Evolutionary conservation across 2,888 invertebrate genomes (phyloP).

Genomic region (Acleris holmiana): DNA sequence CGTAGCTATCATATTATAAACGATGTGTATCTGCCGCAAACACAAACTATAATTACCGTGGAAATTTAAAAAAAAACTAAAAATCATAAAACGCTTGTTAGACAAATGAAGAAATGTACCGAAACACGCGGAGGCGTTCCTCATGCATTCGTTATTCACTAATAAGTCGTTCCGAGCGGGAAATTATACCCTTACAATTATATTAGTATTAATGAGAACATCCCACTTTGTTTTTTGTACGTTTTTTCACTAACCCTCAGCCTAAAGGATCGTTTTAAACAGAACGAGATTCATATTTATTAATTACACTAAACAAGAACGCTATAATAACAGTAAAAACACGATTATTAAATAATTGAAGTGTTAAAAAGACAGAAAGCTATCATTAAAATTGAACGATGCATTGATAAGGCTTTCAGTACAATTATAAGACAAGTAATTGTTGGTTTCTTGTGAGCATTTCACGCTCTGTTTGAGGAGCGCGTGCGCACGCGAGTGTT

Average conservation of each 20-base stretch:
- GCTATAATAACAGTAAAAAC: conserved; percentile 44
- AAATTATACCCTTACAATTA: conserved; percentile 80
- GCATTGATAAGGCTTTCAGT: conserved; percentile 42
- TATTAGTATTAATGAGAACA: conserved; percentile 79
- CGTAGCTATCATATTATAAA: conserved; percentile 8
- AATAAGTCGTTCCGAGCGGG: conserved; percentile 80
- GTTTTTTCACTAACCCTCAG: conserved; percentile 43
- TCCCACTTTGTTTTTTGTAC: conserved; percentile 62
- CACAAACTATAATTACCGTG: conserved; percentile 70
- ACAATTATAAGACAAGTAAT: conserved; percentile 47
- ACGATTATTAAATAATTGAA: conserved; percentile 51
- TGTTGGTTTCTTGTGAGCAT: conserved; percentile 63
- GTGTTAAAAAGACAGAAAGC: conserved; percentile 53
- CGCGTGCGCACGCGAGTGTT: conserved; percentile 30
- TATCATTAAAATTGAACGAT: conserved; percentile 53
- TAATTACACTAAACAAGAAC: conserved; percentile 21
- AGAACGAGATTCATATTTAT: conserved; percentile 28
- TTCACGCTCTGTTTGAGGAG: conserved; percentile 62
- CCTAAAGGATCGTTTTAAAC: conserved; percentile 24
- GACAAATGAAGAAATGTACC: conserved; percentile 77
- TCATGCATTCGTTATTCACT: conserved; percentile 80
- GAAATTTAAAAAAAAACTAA: conserved; percentile 58
- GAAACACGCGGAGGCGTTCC: conserved; percentile 71
- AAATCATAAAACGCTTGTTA: conserved; percentile 55
- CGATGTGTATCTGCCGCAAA: conserved; percentile 37